Conservation (phyloP, 2,888 invertebrate genomes). For the Dasypolia templi region DNA sequence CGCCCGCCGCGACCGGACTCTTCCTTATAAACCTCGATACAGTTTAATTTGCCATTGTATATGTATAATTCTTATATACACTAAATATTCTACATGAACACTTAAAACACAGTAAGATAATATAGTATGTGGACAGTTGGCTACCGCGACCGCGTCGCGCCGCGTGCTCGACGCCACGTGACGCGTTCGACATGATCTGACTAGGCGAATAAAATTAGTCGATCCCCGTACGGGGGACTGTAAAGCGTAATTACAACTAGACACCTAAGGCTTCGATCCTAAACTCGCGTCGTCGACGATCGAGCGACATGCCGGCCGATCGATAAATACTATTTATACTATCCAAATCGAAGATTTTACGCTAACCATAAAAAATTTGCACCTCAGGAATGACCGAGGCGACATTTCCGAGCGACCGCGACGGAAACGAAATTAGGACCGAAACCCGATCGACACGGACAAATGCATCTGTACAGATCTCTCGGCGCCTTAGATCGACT, state of each 20-base stretch:
- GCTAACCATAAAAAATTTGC: slow-evolving; percentile 69
- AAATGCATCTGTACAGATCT: slow-evolving; percentile 57
- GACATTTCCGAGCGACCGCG: slow-evolving; percentile 58
- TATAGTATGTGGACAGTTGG: slow-evolving; percentile 86
- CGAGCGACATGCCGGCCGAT: slow-evolving; percentile 59
- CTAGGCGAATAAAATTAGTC: slow-evolving; percentile 86
- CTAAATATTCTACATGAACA: slow-evolving; percentile 88
- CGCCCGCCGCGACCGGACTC: slow-evolving; percentile 69
- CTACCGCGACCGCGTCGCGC: slow-evolving; percentile 79
- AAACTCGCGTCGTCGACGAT: slow-evolving; percentile 53
- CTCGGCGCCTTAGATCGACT: slow-evolving; percentile 92
- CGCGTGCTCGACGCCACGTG: slow-evolving; percentile 70
- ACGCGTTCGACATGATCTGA: slow-evolving; percentile 84
- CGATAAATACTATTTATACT: slow-evolving; percentile 67
- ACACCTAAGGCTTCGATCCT: slow-evolving; percentile 66
- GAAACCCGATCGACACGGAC: slow-evolving; percentile 59
- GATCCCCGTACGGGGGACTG: slow-evolving; percentile 79
- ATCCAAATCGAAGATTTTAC: slow-evolving; percentile 69
- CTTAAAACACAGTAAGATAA: slow-evolving; percentile 88
- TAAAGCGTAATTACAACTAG: slow-evolving; percentile 86
- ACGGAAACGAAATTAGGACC: slow-evolving; percentile 52
- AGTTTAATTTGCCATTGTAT: slow-evolving; percentile 76
- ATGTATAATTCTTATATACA: slow-evolving; percentile 87
- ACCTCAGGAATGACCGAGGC: slow-evolving; percentile 65
- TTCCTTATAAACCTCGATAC: slow-evolving; percentile 68